Base-by-base conservation (phyloP, 2,888 invertebrate genomes). In the Dione juno region DNA sequence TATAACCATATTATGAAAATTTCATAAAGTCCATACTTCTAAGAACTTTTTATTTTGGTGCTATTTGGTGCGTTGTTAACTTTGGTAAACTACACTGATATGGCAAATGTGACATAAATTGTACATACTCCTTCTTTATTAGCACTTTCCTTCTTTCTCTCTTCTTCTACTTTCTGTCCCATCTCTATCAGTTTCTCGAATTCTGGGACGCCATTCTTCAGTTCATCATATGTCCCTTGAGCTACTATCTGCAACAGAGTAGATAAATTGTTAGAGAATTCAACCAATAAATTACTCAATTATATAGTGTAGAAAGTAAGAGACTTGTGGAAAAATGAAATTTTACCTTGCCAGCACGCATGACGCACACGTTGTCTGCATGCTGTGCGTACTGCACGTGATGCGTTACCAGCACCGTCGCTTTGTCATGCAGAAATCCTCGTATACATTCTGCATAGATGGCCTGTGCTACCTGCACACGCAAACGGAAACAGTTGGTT, bases 401-500 rank as follows among this genome's bases (percentile, higher is more conserved):
- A 77, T 96, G 96, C 0, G 96, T 96, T 52, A 95, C 95, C 40
- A 96, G 82, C 13, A 96, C 91, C 0, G 93, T 86, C 0, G 95
- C 93, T 70, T 92, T 91, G 67, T 93, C 89, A 5, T 92, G 88
- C 0, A 96, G 86, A 77, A 93, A 91, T 0, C 93, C 93, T 0
- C 90, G 88, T 40, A 95, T 89, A 73, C 95, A 95, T 81, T 94
- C 93, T 53, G 95, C 94, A 84, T 95, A 95, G 5, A 96, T 90
- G 54, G 94, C 94, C 70, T 94, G 90, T 0, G 95, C 94, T 1
- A 92, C 92, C 92, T 92, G 70, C 14, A 16, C 6, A 40, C 10
- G 37, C 13, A 57, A 37, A 57, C n/a, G 14, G 9, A 37, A 3
- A 8, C n/a, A n/a, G 10, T 14, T 40, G 37, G 48, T 41, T 8